Evolutionary conservation across 2,113 vertebrate species (phyloP).

Genomic region (Psilopsiagon aurifrons): DNA sequence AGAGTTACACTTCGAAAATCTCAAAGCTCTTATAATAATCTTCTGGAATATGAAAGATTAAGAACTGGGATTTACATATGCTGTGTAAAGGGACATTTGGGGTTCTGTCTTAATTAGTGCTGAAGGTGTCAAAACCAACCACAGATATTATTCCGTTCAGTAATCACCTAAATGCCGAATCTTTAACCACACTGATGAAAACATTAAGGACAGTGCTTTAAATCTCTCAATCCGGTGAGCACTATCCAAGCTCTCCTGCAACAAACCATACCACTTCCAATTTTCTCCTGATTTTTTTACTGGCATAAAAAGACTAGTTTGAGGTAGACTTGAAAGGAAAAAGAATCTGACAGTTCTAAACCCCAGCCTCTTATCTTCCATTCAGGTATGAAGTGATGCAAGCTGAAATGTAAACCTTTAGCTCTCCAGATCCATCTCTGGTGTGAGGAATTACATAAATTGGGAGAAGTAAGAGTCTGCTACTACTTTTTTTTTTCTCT

Average conservation of each 20-base stretch:
- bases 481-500: not conserved
- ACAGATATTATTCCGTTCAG: not conserved
- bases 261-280: not conserved
- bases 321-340: not conserved
- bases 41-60: not conserved
- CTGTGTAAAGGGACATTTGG: not conserved
- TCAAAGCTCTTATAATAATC: not conserved
- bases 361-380: not conserved
- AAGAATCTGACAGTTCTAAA: not conserved
- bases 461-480: not conserved
- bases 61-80: not conserved
- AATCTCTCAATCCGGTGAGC: not conserved
- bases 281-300: not conserved
- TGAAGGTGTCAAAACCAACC: not conserved
- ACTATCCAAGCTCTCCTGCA: not conserved
- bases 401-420: not conserved
- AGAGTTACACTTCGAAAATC: not conserved
- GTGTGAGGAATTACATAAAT: not conserved
- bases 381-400: not conserved
- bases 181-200: not conserved
- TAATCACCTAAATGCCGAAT: not conserved
- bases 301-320: not conserved
- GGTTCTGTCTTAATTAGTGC: not conserved
- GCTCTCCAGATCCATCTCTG: not conserved
- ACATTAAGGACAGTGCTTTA: not conserved